A percentile compares a stretch with the other conserved stretches of the same genome.
Conservation (phyloP, 2,888 invertebrate genomes). For the Polymixis flavicincta region DNA sequence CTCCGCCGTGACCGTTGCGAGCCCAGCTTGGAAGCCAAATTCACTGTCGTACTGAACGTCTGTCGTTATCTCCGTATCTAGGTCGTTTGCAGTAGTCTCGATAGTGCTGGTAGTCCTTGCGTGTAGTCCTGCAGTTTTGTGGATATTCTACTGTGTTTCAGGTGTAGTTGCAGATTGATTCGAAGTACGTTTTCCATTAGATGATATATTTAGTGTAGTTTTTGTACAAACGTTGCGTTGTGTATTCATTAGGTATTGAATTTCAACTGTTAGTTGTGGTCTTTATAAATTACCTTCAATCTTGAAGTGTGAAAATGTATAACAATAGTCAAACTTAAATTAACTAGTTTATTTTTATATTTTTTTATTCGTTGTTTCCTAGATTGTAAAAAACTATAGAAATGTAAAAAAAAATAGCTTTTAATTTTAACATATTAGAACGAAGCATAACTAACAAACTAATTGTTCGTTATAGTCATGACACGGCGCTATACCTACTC, state of each 20-base stretch:
- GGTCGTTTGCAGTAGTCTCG: slow-evolving; percentile 7
- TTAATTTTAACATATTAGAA: background rate
- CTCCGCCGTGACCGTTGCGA: background rate
- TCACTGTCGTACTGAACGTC: background rate
- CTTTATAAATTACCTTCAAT: background rate
- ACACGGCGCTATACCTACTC: background rate
- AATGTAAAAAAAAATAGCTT: background rate
- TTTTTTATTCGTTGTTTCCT: slow-evolving; percentile 10
- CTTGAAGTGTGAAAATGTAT: background rate
- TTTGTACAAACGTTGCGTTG: background rate
- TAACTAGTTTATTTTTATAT: background rate
- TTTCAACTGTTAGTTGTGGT: background rate
- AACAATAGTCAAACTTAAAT: background rate
- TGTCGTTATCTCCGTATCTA: background rate
- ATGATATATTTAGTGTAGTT: background rate
- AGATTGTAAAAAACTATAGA: background rate
- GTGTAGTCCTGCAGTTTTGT: background rate
- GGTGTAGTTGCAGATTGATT: slow-evolving; percentile 6
- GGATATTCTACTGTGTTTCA: slow-evolving; percentile 23
- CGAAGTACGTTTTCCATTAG: background rate
- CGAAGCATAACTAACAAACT: slow-evolving; percentile 1
- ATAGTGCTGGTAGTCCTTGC: background rate
- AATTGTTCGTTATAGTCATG: slow-evolving; percentile 46
- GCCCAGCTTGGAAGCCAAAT: background rate
- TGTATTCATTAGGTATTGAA: background rate